Conservation (phyloP, 2,113 vertebrate species). For the Fregetta grallaria region DNA sequence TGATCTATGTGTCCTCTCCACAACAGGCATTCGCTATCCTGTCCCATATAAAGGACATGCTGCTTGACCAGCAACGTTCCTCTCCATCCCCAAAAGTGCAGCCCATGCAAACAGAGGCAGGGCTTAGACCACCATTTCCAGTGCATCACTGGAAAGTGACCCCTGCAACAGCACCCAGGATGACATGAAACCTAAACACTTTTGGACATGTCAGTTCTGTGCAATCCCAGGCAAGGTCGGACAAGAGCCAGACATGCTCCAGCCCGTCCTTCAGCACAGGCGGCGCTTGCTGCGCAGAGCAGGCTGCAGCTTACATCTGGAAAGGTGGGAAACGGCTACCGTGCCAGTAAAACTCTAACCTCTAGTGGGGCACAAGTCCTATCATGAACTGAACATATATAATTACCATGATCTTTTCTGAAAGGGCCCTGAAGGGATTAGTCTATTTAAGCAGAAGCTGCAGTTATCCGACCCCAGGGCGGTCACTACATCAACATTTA, state of each 20-base stretch:
- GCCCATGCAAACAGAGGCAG: accelerated
- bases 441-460: not conserved
- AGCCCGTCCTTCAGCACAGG: not conserved
- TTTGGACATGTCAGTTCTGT: not conserved
- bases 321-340: not conserved
- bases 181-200: not conserved
- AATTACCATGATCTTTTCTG: not conserved
- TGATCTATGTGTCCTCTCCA: not conserved
- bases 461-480: not conserved
- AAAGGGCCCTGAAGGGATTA: not conserved
- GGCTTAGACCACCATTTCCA: not conserved
- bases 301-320: not conserved
- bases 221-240: not conserved
- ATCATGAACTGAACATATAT: not conserved
- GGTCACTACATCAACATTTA: not conserved
- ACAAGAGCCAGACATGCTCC: not conserved
- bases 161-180: not conserved
- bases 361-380: not conserved
- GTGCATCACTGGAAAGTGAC: not conserved
- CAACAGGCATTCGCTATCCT: not conserved
- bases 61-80: not conserved
- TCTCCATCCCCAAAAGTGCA: not conserved
- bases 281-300: not conserved
- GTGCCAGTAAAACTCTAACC: not conserved
- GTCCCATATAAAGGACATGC: accelerated